Evolutionary conservation across 2,888 invertebrate species (phyloP).

Genomic region (Pegoplata infirma): DNA sequence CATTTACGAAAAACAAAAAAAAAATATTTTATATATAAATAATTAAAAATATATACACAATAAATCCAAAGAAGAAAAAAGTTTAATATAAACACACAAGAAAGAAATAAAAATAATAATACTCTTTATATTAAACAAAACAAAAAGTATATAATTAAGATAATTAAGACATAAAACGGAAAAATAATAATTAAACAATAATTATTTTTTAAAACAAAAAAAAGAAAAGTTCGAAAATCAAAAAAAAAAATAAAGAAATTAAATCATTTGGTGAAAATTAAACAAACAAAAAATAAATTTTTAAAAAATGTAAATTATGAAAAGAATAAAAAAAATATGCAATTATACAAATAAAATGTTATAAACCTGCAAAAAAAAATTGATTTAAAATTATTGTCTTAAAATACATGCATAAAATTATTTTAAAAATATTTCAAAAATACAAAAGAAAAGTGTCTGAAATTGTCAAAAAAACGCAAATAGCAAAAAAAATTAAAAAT

Average conservation of each 20-base stretch:
- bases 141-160: slow-evolving; percentile 35
- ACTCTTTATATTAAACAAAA: slow-evolving; percentile 4
- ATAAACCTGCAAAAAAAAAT: no score
- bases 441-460: not conserved
- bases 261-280: not conserved
- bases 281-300: not conserved
- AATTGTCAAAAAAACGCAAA: not conserved
- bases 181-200: not conserved
- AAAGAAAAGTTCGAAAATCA: slow-evolving; percentile 4
- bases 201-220: slow-evolving; percentile 1
- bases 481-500: not conserved
- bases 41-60: slow-evolving; percentile 1
- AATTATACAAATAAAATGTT: no score
- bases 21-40: slow-evolving; percentile 14
- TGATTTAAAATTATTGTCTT: slow-evolving; percentile 1
- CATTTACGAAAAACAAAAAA: slow-evolving; percentile 4
- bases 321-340: not conserved
- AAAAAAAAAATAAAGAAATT: not conserved
- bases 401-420: not conserved
- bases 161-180: slow-evolving; percentile 18
- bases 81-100: slow-evolving; percentile 2
- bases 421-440: not conserved
- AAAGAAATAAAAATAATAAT: slow-evolving; percentile 22
- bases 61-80: slow-evolving; percentile 2
- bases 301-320: no score